phyloP scores from a whole-genome alignment of 2,113 vertebrate genomes.

The Cottus gobio region DNA sequence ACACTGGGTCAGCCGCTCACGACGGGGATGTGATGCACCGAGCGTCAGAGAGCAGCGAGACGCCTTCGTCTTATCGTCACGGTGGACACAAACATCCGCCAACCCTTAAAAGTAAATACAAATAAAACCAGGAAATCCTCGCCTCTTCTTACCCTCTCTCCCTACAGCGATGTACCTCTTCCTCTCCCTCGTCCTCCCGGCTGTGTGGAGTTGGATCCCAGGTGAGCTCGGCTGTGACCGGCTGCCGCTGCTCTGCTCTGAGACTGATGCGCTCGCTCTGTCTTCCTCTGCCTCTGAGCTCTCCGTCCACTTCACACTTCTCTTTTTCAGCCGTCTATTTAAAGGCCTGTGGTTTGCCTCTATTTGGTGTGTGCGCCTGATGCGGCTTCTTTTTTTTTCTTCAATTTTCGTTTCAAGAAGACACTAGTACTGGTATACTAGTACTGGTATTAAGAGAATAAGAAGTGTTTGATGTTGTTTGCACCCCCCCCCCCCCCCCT shows the following conservation, averaged over 20 bases:
- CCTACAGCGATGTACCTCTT: constrained; percentile 5
- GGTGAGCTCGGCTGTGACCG: constrained; percentile 12
- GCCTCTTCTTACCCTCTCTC: constrained; percentile 59
- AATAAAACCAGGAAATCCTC: not conserved
- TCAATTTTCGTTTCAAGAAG: not conserved
- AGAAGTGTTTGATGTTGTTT: not conserved
- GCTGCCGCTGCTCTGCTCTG: constrained; percentile 21
- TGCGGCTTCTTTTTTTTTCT: constrained; percentile 11
- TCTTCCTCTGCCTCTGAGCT: constrained; percentile 31
- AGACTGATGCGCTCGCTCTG: constrained; percentile 40
- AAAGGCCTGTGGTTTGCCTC: constrained; percentile 62
- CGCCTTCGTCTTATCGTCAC: not conserved
- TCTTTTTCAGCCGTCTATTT: constrained; percentile 75
- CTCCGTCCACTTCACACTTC: constrained; percentile 75
- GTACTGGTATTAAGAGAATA: not conserved
- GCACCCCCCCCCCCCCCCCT: not conserved
- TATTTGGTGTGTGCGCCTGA: not conserved
- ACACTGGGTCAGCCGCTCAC: constrained; percentile 9
- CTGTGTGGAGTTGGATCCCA: constrained; percentile 44
- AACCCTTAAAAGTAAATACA: not conserved
- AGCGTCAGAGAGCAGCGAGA: not conserved
- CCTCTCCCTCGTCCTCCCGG: constrained; percentile 8
- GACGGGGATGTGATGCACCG: constrained; percentile 22
- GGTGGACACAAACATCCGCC: not conserved
- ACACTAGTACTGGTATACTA: too few relatives aligned